Base-by-base conservation (phyloP, 1,140 invertebrate species). In the Procambarus virginalis region DNA sequence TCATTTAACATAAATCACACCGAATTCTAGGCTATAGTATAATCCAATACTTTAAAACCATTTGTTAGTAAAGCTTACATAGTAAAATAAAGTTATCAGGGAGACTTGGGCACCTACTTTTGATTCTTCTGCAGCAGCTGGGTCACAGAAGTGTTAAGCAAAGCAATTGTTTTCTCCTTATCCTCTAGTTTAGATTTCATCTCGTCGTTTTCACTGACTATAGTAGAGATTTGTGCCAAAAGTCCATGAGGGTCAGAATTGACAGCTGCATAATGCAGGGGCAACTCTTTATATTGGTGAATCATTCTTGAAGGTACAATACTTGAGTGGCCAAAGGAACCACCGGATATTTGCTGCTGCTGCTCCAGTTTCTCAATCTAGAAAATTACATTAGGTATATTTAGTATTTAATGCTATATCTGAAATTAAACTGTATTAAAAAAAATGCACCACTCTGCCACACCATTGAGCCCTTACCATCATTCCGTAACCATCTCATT, bases 71-170 rank as follows among this genome's bases (percentile, higher is more conserved):
- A 34, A 34, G 34, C 34, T 34, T 34, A 34, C 34, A 34, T 34
- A 34, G 34, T 34, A 34, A 34, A 0, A 34, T 34, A 34, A 34
- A 34, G 34, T 34, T 34, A 34, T 34, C 34, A 34, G 34, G 34
- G 0, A 34, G 34, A 34, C 34, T 9, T 12, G 12, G 12, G 51
- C 51, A 83, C 84, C 79, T n/a, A 86, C 84, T 86, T 86, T 68
- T 86, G 84, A 79, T 86, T 86, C 34, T 86, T 86, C 55, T 86
- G 84, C 14, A 86, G 77, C 34, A 86, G 20, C 12, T 86, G 84
- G 46, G 84, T 86, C 20, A 79, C 17, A 22, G 84, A 70, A 46
- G 34, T 49, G 68, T 86, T 86, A 48, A 86, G 58, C 8, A 4
- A 55, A 17, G 10, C 45, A 20, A 86, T 60, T 45, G 49, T 64